phyloP scores from a whole-genome alignment of 2,888 invertebrate genomes.

The Tanypteryx hageni region DNA sequence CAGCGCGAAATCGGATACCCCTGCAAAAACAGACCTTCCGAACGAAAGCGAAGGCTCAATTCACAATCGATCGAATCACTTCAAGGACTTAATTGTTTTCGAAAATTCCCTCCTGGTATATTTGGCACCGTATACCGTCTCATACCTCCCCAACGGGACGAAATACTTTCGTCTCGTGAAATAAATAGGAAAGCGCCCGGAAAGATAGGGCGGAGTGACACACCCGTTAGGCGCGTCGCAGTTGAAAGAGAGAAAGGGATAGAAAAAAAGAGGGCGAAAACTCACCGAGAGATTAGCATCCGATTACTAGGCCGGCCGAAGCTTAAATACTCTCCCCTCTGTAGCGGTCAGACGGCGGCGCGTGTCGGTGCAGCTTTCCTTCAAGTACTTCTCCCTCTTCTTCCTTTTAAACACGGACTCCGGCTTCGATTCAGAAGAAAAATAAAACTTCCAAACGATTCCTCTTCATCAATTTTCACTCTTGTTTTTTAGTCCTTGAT shows the following conservation, averaged over 20 bases:
- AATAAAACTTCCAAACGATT: no score
- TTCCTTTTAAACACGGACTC: background rate
- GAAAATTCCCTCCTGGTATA: no score
- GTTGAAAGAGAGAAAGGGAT: background rate
- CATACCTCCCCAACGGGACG: no score
- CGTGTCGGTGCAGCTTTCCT: background rate
- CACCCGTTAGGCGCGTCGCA: background rate
- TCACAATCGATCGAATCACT: no score
- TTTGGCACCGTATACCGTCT: no score
- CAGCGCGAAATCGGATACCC: no score
- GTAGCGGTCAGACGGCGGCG: background rate
- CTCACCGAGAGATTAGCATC: slow-evolving; percentile 46
- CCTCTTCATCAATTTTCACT: background rate
- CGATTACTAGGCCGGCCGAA: background rate
- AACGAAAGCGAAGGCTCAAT: no score
- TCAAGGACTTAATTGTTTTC: no score
- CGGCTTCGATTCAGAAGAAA: background rate
- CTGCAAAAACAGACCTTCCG: no score
- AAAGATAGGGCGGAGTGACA: background rate
- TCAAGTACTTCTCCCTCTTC: background rate
- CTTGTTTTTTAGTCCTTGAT: background rate
- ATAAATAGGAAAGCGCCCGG: background rate
- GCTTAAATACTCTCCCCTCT: background rate
- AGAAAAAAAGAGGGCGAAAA: background rate
- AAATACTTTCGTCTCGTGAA: background rate